A percentile compares a stretch with the other conserved stretches of the same genome.
phyloP scores from a whole-genome alignment of 2,113 vertebrate species.

The Danionella cerebrum region DNA sequence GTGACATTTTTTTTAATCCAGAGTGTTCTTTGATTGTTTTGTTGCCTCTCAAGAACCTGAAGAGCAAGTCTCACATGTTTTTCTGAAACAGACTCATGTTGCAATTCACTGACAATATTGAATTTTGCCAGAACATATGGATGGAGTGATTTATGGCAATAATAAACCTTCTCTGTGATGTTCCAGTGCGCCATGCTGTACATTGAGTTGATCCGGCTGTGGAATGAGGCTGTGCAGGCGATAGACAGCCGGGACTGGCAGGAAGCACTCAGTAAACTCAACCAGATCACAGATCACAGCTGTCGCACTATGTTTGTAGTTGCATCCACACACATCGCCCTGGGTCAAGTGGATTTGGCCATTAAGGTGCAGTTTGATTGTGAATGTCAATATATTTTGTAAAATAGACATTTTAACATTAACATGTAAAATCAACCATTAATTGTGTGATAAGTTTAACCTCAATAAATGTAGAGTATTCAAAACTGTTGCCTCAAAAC shows the following conservation, averaged over 20 bases:
- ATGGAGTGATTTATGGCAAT: not conserved
- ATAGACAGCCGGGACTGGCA: slow-evolving; percentile 69
- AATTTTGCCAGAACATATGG: not conserved
- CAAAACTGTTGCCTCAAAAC: no score
- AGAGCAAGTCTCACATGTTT: not conserved
- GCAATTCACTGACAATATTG: not conserved
- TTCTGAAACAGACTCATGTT: not conserved
- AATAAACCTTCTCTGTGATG: not conserved
- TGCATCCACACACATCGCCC: slow-evolving; percentile 67
- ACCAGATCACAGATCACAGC: slow-evolving; percentile 60
- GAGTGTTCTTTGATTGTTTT: not conserved
- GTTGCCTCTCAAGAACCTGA: not conserved
- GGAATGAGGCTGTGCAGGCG: slow-evolving; percentile 67
- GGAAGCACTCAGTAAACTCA: slow-evolving; percentile 60
- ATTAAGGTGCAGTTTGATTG: slow-evolving; percentile 53
- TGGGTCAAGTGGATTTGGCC: slow-evolving; percentile 64
- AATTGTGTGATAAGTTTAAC: no score
- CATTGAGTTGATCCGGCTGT: slow-evolving; percentile 68
- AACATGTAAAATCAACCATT: no score
- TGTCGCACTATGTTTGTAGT: slow-evolving; percentile 71
- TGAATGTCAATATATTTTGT: no score
- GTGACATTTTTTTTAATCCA: not conserved
- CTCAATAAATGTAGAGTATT: no score
- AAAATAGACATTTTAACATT: no score
- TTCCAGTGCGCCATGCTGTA: slow-evolving; percentile 65